Percentiles rank a stretch among this genome's conserved stretches.
Conservation (phyloP, 1,140 invertebrate genomes). For the Sitobion miscanthi region DNA sequence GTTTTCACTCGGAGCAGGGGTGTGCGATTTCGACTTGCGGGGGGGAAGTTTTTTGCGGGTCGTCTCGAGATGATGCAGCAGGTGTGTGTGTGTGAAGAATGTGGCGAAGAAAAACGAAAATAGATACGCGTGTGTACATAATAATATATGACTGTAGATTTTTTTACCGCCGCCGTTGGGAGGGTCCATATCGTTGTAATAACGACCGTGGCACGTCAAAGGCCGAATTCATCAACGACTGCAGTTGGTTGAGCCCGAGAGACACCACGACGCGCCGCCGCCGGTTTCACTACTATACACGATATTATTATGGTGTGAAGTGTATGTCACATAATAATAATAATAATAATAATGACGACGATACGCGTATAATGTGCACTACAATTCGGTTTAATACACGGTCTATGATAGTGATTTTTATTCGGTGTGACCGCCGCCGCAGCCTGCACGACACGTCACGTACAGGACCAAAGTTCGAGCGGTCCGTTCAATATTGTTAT, state of each 20-base stretch:
- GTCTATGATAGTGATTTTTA: not conserved
- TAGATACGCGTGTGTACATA: not conserved
- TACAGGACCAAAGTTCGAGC: not conserved
- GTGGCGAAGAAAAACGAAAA: not conserved
- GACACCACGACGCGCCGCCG: not conserved
- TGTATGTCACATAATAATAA: not conserved
- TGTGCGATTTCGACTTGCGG: not conserved
- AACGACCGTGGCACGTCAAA: conserved; percentile 27
- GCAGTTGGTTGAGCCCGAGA: conserved; percentile 9
- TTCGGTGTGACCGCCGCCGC: conserved; percentile 6
- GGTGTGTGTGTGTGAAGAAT: no score
- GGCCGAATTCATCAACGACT: conserved; percentile 51
- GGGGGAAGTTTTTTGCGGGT: not conserved
- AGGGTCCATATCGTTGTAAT: conserved; percentile 20
- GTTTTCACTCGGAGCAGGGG: not conserved
- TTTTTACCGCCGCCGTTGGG: not conserved
- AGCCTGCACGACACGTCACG: not conserved
- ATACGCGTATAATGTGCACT: not conserved
- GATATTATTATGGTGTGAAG: not conserved
- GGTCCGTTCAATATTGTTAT: not conserved
- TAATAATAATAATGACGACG: not conserved
- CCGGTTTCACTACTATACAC: not conserved
- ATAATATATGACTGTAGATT: not conserved
- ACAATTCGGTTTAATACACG: conserved; percentile 1
- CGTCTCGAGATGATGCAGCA: not conserved